phyloP scores from a whole-genome alignment of 1,140 invertebrate genomes.

The Diorhabda carinulata region DNA sequence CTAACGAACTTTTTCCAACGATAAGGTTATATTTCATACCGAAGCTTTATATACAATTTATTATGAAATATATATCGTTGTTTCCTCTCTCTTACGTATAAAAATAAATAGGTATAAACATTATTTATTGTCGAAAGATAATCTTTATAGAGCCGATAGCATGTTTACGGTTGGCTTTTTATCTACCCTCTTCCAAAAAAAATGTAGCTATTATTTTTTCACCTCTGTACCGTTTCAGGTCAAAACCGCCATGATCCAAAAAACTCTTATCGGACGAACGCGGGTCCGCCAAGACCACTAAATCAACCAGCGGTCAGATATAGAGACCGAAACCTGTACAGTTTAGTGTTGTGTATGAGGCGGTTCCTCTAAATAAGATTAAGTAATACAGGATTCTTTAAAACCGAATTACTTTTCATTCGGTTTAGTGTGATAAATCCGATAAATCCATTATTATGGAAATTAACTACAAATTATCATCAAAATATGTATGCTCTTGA shows the following conservation, averaged over 20 bases:
- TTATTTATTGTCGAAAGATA: conserved; percentile 32
- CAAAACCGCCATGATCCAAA: conserved; percentile 29
- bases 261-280: conserved; percentile 25
- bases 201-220: conserved; percentile 40
- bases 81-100: conserved; percentile 11
- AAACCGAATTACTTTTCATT: too few relatives aligned
- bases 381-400: too few relatives aligned
- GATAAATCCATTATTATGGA: too few relatives aligned
- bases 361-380: too few relatives aligned
- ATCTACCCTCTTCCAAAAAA: conserved; percentile 35
- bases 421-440: too few relatives aligned
- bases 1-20: too few relatives aligned
- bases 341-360: not conserved
- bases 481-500: too few relatives aligned
- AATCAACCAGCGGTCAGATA: conserved; percentile 29
- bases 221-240: conserved; percentile 34
- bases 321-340: not conserved
- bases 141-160: conserved; percentile 26
- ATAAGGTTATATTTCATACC: too few relatives aligned
- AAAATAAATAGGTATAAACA: conserved; percentile 25
- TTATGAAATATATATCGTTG: not conserved
- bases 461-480: too few relatives aligned
- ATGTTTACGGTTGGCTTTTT: conserved; percentile 32
- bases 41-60: too few relatives aligned
- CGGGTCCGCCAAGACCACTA: conserved; percentile 29